A percentile compares a stretch with the other conserved stretches of the same genome.
These are phyloP conservation scores for Harmothoe impar DNA, from an alignment of 2,888 invertebrate species.

Conservation along the genomic window DNA sequence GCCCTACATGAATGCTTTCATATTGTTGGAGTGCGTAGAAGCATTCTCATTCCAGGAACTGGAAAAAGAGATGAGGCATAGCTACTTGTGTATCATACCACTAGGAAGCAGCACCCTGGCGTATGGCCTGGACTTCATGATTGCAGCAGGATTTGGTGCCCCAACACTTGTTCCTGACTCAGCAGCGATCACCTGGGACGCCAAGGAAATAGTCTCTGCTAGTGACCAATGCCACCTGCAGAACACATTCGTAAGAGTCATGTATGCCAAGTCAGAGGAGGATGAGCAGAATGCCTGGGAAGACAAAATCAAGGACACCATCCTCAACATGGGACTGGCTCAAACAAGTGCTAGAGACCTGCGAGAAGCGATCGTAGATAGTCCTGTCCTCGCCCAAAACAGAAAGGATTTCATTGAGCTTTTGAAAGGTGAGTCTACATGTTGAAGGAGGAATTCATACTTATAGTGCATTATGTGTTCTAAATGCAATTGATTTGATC, in stretches of 20 bases:
- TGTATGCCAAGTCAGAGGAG: not conserved
- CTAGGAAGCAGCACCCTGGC: not conserved
- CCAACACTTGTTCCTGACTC: too few species aligned
- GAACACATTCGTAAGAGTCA: not conserved
- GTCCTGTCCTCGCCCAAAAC: not conserved
- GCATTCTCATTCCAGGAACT: not conserved
- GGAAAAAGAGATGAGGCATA: not conserved
- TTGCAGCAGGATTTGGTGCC: not conserved
- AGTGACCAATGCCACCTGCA: not conserved
- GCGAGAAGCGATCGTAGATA: not conserved
- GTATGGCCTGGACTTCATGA: not conserved
- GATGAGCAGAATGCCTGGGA: not conserved
- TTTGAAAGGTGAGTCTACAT: not conserved
- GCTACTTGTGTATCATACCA: too few species aligned
- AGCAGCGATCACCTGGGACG: not conserved
- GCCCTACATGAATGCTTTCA: not conserved
- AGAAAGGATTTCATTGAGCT: not conserved
- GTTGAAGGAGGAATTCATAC: too few species aligned
- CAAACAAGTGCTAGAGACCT: not conserved
- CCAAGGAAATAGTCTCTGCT: not conserved
- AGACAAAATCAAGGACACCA: not conserved
- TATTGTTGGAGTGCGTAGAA: not conserved
- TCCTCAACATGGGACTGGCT: not conserved
- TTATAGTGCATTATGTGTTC: too few species aligned
- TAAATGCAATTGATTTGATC: too few species aligned